Percentiles rank a stretch among this genome's conserved stretches.
Conservation (phyloP, 2,113 vertebrate species). For the Mormoops blainvillei region DNA sequence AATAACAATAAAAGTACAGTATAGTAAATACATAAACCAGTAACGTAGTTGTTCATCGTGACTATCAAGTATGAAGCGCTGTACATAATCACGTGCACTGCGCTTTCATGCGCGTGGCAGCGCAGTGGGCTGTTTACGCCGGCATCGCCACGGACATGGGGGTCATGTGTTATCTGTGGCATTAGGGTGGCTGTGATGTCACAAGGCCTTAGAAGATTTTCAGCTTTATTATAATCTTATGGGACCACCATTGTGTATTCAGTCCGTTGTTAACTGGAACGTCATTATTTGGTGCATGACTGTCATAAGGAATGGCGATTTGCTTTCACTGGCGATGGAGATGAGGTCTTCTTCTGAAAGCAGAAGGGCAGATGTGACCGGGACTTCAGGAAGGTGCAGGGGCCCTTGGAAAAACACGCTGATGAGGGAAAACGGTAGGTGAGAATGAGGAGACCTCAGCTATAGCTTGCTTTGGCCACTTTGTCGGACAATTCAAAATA, state of each 20-base stretch:
- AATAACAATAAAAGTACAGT: neutral
- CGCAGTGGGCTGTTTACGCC: neutral
- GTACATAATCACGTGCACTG: neutral
- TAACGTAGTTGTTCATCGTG: neutral
- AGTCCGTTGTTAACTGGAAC: neutral
- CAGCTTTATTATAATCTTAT: neutral
- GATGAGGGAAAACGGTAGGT: neutral
- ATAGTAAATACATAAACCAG: no score
- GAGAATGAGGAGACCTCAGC: neutral
- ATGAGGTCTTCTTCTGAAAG: neutral
- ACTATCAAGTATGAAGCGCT: neutral
- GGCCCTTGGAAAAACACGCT: neutral
- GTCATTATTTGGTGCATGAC: neutral
- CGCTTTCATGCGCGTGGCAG: neutral
- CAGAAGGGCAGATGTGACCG: neutral
- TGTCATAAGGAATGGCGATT: neutral
- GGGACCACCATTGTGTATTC: neutral
- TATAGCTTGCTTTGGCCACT: neutral
- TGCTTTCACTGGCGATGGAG: neutral
- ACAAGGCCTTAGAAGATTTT: neutral
- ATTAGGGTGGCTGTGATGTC: neutral
- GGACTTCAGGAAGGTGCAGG: neutral
- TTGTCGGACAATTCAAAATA: neutral
- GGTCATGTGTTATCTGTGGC: neutral
- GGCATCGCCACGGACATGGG: neutral